These are phyloP conservation scores for Drepanosiphum platanoidis DNA, from an alignment of 2,888 invertebrate genomes.

Conservation along the genomic window DNA sequence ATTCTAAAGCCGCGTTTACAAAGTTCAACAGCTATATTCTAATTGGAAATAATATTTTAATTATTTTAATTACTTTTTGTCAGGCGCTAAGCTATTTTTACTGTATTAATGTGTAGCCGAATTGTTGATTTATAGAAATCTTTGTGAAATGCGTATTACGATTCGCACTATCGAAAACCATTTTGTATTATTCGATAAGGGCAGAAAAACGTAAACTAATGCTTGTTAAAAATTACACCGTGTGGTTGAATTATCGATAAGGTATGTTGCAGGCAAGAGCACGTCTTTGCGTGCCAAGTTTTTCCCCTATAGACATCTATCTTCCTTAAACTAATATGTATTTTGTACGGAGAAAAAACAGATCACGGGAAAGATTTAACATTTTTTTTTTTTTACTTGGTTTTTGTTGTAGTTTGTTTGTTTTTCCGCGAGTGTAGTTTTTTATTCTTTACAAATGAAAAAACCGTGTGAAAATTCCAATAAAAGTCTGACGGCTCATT, in stretches of 20 bases:
- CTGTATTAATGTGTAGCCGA: not conserved
- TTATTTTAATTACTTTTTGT: not conserved
- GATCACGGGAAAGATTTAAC: constrained; percentile 32
- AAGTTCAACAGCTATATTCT: no score
- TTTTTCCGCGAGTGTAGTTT: constrained; percentile 2
- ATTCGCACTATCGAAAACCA: not conserved
- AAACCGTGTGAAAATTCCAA: constrained; percentile 32
- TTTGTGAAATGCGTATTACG: not conserved
- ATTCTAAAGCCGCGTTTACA: no score
- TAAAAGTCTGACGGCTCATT: constrained; percentile 24
- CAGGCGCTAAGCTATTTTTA: not conserved
- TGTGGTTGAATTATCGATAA: constrained; percentile 53
- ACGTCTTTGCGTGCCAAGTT: constrained; percentile 40
- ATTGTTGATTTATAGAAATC: not conserved
- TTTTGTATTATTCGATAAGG: constrained; percentile 2
- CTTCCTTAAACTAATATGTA: constrained; percentile 55
- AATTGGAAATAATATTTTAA: no score
- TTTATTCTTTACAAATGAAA: constrained; percentile 21
- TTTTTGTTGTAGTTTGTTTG: constrained; percentile 15
- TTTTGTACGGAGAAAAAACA: constrained; percentile 7
- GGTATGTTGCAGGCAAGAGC: not conserved
- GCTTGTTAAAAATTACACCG: constrained; percentile 37
- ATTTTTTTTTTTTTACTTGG: constrained; percentile 32
- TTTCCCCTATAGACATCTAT: constrained; percentile 27
- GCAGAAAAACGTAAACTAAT: not conserved